phyloP scores from a whole-genome alignment of 2,888 invertebrate species.

The Lingula anatina region DNA sequence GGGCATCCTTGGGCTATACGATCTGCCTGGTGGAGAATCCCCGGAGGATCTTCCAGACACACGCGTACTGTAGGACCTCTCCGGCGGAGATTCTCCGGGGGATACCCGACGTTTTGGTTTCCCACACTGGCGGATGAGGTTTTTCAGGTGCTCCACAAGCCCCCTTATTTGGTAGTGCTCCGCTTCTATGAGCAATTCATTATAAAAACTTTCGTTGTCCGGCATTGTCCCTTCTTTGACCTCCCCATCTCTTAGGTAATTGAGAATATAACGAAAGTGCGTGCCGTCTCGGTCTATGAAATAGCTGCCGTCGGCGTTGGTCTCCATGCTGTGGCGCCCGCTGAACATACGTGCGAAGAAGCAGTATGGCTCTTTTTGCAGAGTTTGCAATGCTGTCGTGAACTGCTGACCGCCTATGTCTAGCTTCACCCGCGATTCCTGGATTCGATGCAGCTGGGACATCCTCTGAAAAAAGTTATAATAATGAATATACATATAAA shows the following conservation, averaged over 20 bases:
- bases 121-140: too few relatives aligned
- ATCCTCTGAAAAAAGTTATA: conserved; percentile 24
- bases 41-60: too few relatives aligned
- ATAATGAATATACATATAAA: too few relatives aligned
- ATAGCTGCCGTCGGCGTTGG: conserved; percentile 36
- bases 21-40: too few relatives aligned
- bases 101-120: too few relatives aligned
- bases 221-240: conserved; percentile 40
- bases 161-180: conserved; percentile 36
- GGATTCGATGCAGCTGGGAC: conserved; percentile 34
- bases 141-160: conserved; percentile 24
- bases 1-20: too few relatives aligned
- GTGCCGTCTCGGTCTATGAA: conserved; percentile 42
- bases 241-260: conserved; percentile 36
- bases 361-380: conserved; percentile 31
- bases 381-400: conserved; percentile 35
- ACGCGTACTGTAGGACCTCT: too few relatives aligned
- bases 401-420: conserved; percentile 40
- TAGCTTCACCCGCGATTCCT: conserved; percentile 36
- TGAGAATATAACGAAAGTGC: conserved; percentile 37
- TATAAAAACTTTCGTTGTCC: conserved; percentile 23
- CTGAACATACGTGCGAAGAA: conserved; percentile 44
- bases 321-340: conserved; percentile 33
- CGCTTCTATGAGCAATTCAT: conserved; percentile 36
- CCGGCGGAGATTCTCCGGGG: too few relatives aligned